Percentiles rank a stretch among this genome's conserved stretches.
Evolutionary conservation across 2,888 invertebrate species (phyloP).

Genomic region (Cantharis rustica): DNA sequence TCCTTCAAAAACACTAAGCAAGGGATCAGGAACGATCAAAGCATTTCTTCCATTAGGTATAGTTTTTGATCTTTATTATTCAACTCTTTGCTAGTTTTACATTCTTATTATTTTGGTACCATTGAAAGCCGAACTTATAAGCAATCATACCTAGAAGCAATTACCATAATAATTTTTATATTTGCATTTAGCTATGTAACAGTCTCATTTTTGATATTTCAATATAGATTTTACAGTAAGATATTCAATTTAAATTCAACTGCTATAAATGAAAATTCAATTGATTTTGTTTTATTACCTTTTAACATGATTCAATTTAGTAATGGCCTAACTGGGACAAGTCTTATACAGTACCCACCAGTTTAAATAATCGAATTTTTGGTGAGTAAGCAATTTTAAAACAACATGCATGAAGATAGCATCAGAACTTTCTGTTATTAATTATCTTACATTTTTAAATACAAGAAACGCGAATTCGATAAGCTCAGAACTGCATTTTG

Average conservation of each 20-base stretch:
- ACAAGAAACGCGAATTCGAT: neutral
- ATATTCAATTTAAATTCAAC: neutral
- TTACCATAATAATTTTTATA: neutral
- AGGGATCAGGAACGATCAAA: neutral
- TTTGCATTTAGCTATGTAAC: neutral
- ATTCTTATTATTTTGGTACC: neutral
- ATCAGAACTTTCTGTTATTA: neutral
- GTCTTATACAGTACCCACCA: neutral
- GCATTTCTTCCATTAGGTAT: neutral
- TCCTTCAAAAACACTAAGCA: too few species aligned
- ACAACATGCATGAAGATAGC: neutral
- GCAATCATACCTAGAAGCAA: neutral
- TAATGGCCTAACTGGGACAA: neutral
- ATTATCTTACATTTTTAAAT: neutral
- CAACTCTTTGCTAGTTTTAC: neutral
- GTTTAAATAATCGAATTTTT: neutral
- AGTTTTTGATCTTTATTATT: neutral
- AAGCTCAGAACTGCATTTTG: neutral
- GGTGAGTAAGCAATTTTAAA: conserved; percentile 4
- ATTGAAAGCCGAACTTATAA: neutral
- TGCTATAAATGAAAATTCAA: neutral
- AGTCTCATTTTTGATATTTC: neutral
- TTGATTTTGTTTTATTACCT: neutral
- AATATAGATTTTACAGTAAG: neutral
- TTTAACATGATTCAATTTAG: neutral